Base-by-base conservation (phyloP, 1,140 invertebrate species). In the Hypsibius dujardini region DNA sequence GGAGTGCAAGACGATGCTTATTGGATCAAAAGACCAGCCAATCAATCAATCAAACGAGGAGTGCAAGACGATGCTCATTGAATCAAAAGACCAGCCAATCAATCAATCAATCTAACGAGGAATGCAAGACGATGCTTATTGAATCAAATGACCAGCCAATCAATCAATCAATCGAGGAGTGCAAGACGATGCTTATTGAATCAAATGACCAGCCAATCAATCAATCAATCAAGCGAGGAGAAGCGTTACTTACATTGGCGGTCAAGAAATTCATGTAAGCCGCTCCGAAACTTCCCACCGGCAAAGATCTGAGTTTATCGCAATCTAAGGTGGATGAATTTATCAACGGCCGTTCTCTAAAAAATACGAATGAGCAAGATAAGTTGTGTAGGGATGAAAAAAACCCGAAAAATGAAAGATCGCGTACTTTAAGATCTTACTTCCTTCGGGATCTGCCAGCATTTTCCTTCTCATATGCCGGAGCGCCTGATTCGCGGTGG, bases 321-420 rank as follows among this genome's bases (percentile, higher is more conserved):
- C 93, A 83, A 78, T 94, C 86, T 47, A 98, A 79, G 40, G 89
- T 90, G 40, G 81, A 81, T 1, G 89, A 87, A 79, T 90, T 94
- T 46, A 98, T 92, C 71, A 90, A 82, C 42, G 95, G 94, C 79
- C 85, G 86, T 47, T 92, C 86, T 60, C 77, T 80, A 73, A 71
- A 76, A 76, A 47, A 72, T 69, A 40, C 28, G n/a, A 69, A 47
- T 71, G 67, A 28, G 46, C 47, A n/a, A 69, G 1, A 1, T 1
- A 71, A 12, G 15, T 7, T 60, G 2, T 71, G 42, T 1, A 15
- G 2, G 15, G 1, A 71, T 69, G 40, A 71, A 72, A 71, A 73
- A 72, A 70, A 47, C 71, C 62, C 46, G 7, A 69, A n/a, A 50
- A 40, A 42, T n/a, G 69, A 69, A 28, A 14, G 45, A 70, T 50